Evolutionary conservation across 2,797 vertebrate species (phyloP).

Genomic region (Pangasius macronema): DNA sequence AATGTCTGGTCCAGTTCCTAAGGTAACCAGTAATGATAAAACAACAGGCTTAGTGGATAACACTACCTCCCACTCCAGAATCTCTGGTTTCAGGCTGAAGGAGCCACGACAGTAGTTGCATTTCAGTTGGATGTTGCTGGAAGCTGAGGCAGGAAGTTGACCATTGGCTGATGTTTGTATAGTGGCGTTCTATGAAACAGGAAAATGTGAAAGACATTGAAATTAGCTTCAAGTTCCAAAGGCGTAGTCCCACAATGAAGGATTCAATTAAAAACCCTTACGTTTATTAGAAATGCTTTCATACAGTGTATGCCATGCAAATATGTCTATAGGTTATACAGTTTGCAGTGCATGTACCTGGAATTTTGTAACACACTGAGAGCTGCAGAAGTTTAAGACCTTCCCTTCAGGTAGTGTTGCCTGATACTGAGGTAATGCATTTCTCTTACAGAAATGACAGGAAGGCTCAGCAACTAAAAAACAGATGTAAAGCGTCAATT

Average conservation of each 20-base stretch:
- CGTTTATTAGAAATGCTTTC: not conserved
- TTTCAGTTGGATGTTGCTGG: constrained; percentile 87
- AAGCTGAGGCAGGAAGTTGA: constrained; percentile 75
- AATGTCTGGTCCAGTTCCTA: too few species aligned
- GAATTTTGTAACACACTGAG: constrained; percentile 96
- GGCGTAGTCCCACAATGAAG: too few species aligned
- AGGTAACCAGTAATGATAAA: not conserved
- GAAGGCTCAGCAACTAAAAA: constrained; percentile 85
- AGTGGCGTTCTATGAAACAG: constrained; percentile 78
- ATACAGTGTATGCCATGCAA: not conserved
- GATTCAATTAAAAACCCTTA: not conserved
- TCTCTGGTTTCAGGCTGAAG: constrained; percentile 93
- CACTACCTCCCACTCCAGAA: constrained; percentile 95
- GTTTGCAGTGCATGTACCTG: constrained; percentile 77
- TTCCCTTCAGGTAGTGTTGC: constrained; percentile 95
- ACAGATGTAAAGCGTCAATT: constrained; percentile 40
- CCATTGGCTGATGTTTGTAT: constrained; percentile 87
- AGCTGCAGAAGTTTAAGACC: constrained; percentile 97
- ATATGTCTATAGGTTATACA: not conserved
- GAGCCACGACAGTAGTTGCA: constrained; percentile 94
- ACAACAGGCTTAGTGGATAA: not conserved
- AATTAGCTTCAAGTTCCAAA: not conserved
- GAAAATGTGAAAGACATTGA: not conserved
- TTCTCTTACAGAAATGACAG: constrained; percentile 98
- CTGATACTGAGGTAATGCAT: constrained; percentile 95